phyloP scores from a whole-genome alignment of 2,888 invertebrate genomes.

The Tyria jacobaeae region DNA sequence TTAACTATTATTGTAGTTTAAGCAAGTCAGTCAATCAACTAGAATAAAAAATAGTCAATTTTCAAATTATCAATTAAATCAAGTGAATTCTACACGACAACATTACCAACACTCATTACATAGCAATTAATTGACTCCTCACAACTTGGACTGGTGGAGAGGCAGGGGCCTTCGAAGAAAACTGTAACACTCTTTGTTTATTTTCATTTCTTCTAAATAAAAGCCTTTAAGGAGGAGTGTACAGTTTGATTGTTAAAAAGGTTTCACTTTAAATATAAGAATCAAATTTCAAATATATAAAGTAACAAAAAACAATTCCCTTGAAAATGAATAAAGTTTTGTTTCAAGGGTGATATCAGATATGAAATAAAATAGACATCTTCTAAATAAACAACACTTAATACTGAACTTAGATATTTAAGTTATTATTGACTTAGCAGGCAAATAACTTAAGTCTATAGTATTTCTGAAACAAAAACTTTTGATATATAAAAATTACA shows the following conservation, averaged over 20 bases:
- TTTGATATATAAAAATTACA: not conserved
- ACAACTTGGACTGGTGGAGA: slow-evolving; percentile 42
- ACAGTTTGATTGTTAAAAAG: not conserved
- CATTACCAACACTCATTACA: slow-evolving; percentile 31
- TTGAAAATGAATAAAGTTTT: too few relatives aligned
- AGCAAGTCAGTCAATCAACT: too few relatives aligned
- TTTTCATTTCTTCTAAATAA: slow-evolving; percentile 54
- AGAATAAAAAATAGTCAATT: not conserved
- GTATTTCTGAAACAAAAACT: not conserved
- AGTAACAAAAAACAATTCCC: too few relatives aligned
- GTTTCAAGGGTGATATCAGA: too few relatives aligned
- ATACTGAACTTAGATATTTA: too few relatives aligned
- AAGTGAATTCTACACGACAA: not conserved
- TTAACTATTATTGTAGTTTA: too few relatives aligned
- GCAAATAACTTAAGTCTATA: not conserved
- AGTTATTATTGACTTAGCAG: too few relatives aligned
- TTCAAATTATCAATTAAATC: not conserved
- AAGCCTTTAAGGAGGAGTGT: slow-evolving; percentile 23
- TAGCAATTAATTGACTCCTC: slow-evolving; percentile 55
- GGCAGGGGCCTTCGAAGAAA: slow-evolving; percentile 28
- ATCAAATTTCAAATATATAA: too few relatives aligned
- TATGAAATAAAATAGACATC: too few relatives aligned
- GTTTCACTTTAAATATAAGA: not conserved
- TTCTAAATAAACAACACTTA: too few relatives aligned
- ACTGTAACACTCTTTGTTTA: slow-evolving; percentile 48